Conservation (phyloP, 2,113 vertebrate genomes). For the Hipposideros armiger region DNA sequence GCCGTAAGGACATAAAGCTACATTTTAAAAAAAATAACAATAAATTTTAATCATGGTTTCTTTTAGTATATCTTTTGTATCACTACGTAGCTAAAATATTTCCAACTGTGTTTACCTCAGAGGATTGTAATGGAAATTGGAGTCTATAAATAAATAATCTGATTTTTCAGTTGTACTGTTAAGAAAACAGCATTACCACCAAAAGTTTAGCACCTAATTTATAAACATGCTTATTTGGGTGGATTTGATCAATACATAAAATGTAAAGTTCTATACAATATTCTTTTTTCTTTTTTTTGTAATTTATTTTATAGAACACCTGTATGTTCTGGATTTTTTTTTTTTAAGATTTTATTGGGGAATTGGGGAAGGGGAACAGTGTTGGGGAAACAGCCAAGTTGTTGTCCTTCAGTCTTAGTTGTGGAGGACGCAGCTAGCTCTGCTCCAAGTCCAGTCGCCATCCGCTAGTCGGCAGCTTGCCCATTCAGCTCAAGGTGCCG, state of each 20-base stretch:
- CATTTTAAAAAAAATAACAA: not conserved
- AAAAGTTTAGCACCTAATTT: constrained; percentile 20
- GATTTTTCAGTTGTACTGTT: not conserved
- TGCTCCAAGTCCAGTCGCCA: too few species aligned
- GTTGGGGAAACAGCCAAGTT: too few species aligned
- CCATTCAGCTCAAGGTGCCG: too few species aligned
- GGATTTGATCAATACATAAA: not conserved
- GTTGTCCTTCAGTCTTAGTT: too few species aligned
- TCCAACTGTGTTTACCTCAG: not conserved
- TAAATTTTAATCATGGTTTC: not conserved
- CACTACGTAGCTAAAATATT: constrained; percentile 11
- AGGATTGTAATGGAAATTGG: not conserved
- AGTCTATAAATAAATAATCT: not conserved
- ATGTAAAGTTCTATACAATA: constrained; percentile 3
- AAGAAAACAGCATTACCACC: not conserved
- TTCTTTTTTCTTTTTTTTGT: not conserved
- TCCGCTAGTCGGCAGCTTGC: too few species aligned
- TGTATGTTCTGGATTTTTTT: too few species aligned
- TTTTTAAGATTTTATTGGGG: too few species aligned
- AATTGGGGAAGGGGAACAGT: too few species aligned
- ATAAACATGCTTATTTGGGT: constrained; percentile 29
- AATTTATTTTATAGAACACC: too few species aligned
- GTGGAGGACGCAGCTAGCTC: too few species aligned
- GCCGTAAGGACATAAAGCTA: not conserved
- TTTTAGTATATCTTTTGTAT: constrained; percentile 4